These are phyloP conservation scores for Cantharis rustica DNA, from an alignment of 2,888 invertebrate species.

Conservation along the genomic window DNA sequence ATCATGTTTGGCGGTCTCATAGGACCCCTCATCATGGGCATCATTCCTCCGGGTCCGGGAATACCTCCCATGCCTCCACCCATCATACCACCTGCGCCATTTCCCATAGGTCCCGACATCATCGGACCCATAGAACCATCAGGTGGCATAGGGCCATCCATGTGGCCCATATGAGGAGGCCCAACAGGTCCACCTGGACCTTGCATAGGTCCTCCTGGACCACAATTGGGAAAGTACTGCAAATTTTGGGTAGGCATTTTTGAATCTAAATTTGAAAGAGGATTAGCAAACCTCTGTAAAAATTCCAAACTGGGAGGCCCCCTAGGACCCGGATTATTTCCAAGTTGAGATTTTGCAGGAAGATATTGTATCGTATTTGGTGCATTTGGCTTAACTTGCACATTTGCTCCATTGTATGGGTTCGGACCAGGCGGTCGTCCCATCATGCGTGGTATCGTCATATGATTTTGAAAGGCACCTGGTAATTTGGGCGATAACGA, in stretches of 20 bases:
- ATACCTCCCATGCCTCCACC: conserved; percentile 57
- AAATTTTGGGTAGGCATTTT: conserved; percentile 72
- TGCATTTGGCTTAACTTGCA: conserved; percentile 94
- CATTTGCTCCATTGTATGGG: conserved; percentile 77
- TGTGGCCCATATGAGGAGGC: conserved; percentile 56
- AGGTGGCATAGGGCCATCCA: conserved; percentile 52
- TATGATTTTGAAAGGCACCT: conserved; percentile 60
- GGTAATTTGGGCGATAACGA: conserved; percentile 71
- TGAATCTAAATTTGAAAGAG: conserved; percentile 72
- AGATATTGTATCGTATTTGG: conserved; percentile 98
- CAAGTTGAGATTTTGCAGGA: conserved; percentile 90
- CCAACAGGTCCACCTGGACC: conserved; percentile 51
- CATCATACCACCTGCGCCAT: conserved; percentile 54
- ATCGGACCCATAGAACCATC: conserved; percentile 53
- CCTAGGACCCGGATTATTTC: conserved; percentile 70
- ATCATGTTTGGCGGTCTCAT: conserved; percentile 56
- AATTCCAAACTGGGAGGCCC: conserved; percentile 90
- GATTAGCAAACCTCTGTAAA: conserved; percentile 85
- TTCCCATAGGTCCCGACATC: conserved; percentile 59
- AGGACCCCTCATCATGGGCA: conserved; percentile 55
- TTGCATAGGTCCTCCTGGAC: conserved; percentile 59
- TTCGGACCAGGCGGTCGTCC: conserved; percentile 66
- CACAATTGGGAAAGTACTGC: conserved; percentile 74
- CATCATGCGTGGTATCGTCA: conserved; percentile 64
- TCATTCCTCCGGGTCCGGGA: conserved; percentile 52